Evolutionary conservation across 2,888 invertebrate species (phyloP).

Genomic region (Thera britannica): DNA sequence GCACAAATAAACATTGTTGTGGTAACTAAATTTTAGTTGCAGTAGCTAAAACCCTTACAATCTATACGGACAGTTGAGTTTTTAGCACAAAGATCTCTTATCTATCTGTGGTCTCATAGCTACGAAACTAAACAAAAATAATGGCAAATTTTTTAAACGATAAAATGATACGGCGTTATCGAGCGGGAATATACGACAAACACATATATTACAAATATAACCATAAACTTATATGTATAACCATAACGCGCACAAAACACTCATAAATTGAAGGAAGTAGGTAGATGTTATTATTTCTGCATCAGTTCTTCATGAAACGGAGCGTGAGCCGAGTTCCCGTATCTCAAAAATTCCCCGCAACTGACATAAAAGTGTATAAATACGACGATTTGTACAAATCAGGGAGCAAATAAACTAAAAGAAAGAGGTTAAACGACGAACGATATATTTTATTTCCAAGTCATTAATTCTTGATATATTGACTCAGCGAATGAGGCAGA

Average conservation of each 20-base stretch:
- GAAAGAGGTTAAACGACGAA: conserved; percentile 62
- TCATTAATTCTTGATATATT: conserved; percentile 74
- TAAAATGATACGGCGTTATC: no score
- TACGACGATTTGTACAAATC: conserved; percentile 62
- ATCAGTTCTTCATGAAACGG: conserved; percentile 22
- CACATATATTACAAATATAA: neutral
- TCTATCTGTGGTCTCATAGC: no score
- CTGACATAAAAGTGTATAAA: conserved; percentile 44
- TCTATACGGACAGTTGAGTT: no score
- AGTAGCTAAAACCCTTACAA: no score
- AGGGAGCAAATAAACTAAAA: conserved; percentile 64
- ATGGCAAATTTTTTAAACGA: no score
- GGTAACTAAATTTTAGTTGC: no score
- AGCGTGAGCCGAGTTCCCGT: conserved; percentile 24
- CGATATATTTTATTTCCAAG: conserved; percentile 74
- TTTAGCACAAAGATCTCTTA: no score
- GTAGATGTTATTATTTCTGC: conserved; percentile 23
- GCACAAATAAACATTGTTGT: no score
- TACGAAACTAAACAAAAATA: no score
- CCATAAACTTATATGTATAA: neutral
- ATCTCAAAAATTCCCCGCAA: conserved; percentile 29
- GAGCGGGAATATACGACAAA: neutral
- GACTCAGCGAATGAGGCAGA: conserved; percentile 53
- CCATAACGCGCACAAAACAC: conserved; percentile 10
- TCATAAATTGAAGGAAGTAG: conserved; percentile 16